Base-by-base conservation (phyloP, 1,140 invertebrate species). In the Eupristina koningsbergeri region DNA sequence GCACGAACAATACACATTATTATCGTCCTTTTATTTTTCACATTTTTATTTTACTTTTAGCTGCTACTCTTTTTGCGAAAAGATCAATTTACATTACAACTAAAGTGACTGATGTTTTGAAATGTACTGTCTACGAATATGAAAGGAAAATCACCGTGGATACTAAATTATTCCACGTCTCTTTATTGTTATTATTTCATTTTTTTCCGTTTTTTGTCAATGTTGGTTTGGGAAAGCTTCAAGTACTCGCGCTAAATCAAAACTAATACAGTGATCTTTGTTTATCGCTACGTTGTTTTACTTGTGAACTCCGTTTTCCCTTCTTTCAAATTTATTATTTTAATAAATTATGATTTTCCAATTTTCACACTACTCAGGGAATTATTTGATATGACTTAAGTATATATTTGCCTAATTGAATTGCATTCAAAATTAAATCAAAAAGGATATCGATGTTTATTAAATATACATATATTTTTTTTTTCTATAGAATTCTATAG, bases 1-100 rank as follows among this genome's bases (percentile, higher is more conserved):
- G 75, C 58, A 39, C 83, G 83, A 80, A 84, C 83, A 84, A 84
- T 84, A 84, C 83, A 84, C 83, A 84, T 84, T 84, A 84, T 84
- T 84, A 84, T 84, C 83, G 73, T 85, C 73, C 84, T 85, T 81
- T 84, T 84, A 67, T 80, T 76, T 80, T 71, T 80, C 61, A 58
- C 58, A 6, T 69, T 67, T 61, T 78, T 67, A 58, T 71, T 83
- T 67, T 67, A 9, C 67, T 71, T 71, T 71, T 71, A 71, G 67
- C 67, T 71, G 67, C 67, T 71, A 71, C 67, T 71, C 67, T 71
- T 71, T 47, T 47, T 50, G 78, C 78, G 64, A 69, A 81, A 61
- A 80, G 84, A 85, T 85, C 74, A 78, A 85, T 85, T 85, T 81
- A 75, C 84, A 77, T 81, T 58, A 34, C 64, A 45, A 78, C 77